Conservation (phyloP, 2,797 vertebrate genomes). For the Sebastes oblongus region DNA sequence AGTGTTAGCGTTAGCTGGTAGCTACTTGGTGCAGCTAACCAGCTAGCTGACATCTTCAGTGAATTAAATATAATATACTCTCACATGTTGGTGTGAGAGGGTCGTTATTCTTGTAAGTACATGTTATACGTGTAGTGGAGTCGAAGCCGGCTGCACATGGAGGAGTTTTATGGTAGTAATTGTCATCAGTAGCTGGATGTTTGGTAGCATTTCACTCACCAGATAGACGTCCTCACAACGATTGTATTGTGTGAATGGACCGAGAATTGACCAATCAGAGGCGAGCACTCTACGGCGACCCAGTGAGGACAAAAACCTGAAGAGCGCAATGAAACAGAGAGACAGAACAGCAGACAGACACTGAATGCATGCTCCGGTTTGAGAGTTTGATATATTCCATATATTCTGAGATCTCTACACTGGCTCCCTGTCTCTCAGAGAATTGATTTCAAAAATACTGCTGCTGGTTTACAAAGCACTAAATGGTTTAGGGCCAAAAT, state of each 20-base stretch:
- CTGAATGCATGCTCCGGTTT: not conserved
- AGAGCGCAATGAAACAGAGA: not conserved
- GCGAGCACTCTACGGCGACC: constrained; percentile 40
- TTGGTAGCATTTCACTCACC: constrained; percentile 51
- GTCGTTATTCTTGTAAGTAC: not conserved
- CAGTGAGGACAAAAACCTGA: constrained; percentile 18
- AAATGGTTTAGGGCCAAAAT: too few relatives aligned
- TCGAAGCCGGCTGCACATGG: accelerated
- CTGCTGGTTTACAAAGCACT: too few relatives aligned
- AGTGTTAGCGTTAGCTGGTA: constrained; percentile 24
- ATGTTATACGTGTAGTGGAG: not conserved
- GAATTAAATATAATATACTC: not conserved
- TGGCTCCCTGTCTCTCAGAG: too few relatives aligned
- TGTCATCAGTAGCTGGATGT: not conserved
- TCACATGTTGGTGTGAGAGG: accelerated
- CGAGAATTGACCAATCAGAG: constrained; percentile 60
- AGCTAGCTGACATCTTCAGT: not conserved
- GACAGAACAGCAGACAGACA: not conserved
- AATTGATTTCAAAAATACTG: too few relatives aligned
- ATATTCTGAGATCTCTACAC: too few relatives aligned
- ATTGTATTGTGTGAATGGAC: not conserved
- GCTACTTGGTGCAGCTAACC: constrained; percentile 17
- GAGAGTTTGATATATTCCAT: not conserved
- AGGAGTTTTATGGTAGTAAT: not conserved
- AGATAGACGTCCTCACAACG: constrained; percentile 32